Base-by-base conservation (phyloP, 2,113 vertebrate genomes). In the Petrocephalus zakoni region DNA sequence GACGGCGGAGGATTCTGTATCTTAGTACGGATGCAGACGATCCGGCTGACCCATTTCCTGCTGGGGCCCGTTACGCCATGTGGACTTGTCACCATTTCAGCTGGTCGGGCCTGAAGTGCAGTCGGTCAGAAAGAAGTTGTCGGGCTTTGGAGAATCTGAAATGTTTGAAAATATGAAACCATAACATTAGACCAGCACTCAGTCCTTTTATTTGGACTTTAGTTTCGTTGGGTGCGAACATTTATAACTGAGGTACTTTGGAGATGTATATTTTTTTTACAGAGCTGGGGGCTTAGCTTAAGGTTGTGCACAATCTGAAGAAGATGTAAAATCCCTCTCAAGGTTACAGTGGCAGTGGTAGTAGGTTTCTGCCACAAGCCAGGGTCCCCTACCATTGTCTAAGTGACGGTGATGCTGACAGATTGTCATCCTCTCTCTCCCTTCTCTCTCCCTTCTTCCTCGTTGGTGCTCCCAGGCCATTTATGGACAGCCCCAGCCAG, bases 401-500 rank as follows among this genome's bases (percentile, higher is more conserved):
- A 9, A 1, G 61, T 29, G 81, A n/a, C 25, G 47, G 19, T 25
- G 47, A 84, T 22, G 21, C 81, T 84, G 46, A 84, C 9, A 64
- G 22, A 84, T n/a, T 84, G 46, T 51, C 42, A 25, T 46, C 42
- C 42, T 42, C 42, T 42, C 42, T 42, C 42, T 42, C 42, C 42
- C 42, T 42, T 42, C 42, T 42, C 42, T 42, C 42, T 42, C 10
- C 7, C 25, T 9, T 10, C 22, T 68, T 81, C n/a, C 64, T 82
- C 22, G 55, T 15, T 34, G 13, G 29, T 21, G 58, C 42, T 51
- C 56, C 47, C 90, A 93, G 92, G 88, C 47, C 87, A 1, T 93
- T 93, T 61, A 2, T 87, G 61, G 92, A 93, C 37, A 87, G 89
- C 17, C 87, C 92, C 19, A 34, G 68, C n/a, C 83, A 86, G 72